phyloP scores from a whole-genome alignment of 2,113 vertebrate genomes.

The Oncorhynchus mykiss region DNA sequence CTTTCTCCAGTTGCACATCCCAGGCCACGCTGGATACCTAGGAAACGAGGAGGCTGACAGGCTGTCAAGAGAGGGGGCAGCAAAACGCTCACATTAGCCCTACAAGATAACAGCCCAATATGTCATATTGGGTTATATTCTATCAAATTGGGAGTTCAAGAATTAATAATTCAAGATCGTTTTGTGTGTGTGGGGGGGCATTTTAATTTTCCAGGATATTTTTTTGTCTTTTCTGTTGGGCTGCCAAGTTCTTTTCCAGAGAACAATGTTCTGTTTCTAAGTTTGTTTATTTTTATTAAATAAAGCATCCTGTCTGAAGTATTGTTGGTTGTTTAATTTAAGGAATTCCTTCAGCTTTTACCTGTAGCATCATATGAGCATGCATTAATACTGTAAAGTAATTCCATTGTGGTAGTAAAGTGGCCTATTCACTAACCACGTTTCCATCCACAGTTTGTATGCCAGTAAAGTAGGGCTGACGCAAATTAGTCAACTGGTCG shows the following conservation, averaged over 20 bases:
- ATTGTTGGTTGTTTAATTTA: neutral
- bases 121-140: neutral
- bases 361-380: neutral
- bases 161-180: too few relatives aligned
- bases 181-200: neutral
- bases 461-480: too few relatives aligned
- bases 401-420: constrained; percentile 8
- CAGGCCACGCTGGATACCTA: constrained; percentile 86
- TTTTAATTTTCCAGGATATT: neutral
- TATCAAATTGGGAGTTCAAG: too few relatives aligned
- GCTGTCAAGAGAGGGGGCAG: constrained; percentile 87
- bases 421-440: too few relatives aligned
- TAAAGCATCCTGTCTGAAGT: neutral
- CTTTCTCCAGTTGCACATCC: constrained; percentile 83
- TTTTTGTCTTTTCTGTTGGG: neutral
- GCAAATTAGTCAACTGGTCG: too few relatives aligned
- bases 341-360: neutral
- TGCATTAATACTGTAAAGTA: too few relatives aligned
- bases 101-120: neutral
- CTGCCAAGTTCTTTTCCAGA: neutral
- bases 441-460: too few relatives aligned
- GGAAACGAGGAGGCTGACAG: constrained; percentile 94
- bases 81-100: constrained; percentile 40
- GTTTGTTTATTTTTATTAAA: neutral
- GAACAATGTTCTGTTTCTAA: neutral